Base-by-base conservation (phyloP, 2,113 vertebrate genomes). In the Rhinopomastus cyanomelas region DNA sequence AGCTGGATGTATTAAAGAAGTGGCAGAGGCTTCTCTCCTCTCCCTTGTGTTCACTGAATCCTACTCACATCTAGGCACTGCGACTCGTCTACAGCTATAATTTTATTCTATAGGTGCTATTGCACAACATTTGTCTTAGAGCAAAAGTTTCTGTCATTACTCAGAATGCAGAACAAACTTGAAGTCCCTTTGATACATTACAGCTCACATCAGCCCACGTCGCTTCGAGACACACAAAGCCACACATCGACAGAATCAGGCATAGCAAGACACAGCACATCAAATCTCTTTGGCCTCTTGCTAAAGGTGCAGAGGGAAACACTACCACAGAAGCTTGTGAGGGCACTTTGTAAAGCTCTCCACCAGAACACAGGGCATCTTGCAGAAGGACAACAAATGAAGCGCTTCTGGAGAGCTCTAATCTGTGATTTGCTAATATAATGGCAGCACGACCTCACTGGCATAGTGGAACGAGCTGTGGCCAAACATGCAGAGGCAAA, bases 201-300 rank as follows among this genome's bases (percentile, higher is more conserved):
- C 67, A 82, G 73, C 71, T 94, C 90, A 81, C 71, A 85, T 94
- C 84, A 86, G 18, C 86, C 92, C 85, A 55, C 51, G 87, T 90
- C 85, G 93, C 62, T 87, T 39, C 78, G 85, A 96, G 74, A 82
- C 59, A 75, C 72, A 60, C 51, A 84, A 91, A 94, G 81, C 77
- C 59, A 71, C 61, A 64, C 0, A 1, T 87, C 90, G 92, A 87
- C 92, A 93, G 74, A 90, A 94, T 87, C 82, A 92, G 82, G 87
- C 78, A 67, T 92, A 95, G 95, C 84, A 94, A 93, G 91, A 90
- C 75, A 93, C 37, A 92, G 25, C 82, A 68, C 74, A 65, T 95
- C 83, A 91, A 88, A 72, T 89, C 87, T 87, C 88, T 95, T 92
- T 90, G 91, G 94, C 95, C 81, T 85, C 78, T 57, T 67, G 75